These are phyloP conservation scores for Menura novaehollandiae DNA, from an alignment of 2,113 vertebrate genomes.

Conservation along the genomic window DNA sequence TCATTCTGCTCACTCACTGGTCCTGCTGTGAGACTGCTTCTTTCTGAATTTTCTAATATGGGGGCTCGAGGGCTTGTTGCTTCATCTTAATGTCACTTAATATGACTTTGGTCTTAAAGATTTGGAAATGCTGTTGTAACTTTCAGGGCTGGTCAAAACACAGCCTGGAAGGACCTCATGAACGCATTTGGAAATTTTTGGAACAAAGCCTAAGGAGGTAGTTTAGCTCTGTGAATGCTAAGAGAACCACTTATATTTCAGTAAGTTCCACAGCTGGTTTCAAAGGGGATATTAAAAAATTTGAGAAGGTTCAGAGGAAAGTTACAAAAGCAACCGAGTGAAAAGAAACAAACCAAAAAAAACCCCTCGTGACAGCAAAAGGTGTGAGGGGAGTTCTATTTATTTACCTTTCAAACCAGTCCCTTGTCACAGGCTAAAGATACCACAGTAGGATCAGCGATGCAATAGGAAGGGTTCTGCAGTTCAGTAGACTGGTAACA, in stretches of 20 bases:
- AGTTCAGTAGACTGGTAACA: neutral
- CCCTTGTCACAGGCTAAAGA: neutral
- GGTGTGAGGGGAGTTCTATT: neutral
- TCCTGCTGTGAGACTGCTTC: neutral
- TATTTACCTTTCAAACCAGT: neutral
- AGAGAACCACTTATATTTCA: neutral
- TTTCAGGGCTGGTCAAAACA: neutral
- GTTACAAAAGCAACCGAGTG: neutral
- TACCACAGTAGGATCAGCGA: neutral
- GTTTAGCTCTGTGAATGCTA: neutral
- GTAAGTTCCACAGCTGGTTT: neutral
- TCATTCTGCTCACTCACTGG: neutral
- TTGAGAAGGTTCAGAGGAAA: neutral
- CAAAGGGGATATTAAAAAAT: neutral
- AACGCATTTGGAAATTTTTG: neutral
- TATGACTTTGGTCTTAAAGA: neutral
- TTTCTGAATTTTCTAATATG: neutral
- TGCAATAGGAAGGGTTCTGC: neutral
- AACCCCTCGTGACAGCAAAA: neutral
- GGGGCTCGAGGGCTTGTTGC: neutral
- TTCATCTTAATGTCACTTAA: neutral
- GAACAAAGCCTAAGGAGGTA: neutral
- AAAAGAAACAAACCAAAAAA: neutral
- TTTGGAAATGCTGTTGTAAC: slow-evolving; percentile 13
- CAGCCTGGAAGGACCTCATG: neutral